Evolutionary conservation across 2,888 invertebrate species (phyloP), one percentile per base, ranked within the genome.

Genomic region (Nemurella pictetii): DNA sequence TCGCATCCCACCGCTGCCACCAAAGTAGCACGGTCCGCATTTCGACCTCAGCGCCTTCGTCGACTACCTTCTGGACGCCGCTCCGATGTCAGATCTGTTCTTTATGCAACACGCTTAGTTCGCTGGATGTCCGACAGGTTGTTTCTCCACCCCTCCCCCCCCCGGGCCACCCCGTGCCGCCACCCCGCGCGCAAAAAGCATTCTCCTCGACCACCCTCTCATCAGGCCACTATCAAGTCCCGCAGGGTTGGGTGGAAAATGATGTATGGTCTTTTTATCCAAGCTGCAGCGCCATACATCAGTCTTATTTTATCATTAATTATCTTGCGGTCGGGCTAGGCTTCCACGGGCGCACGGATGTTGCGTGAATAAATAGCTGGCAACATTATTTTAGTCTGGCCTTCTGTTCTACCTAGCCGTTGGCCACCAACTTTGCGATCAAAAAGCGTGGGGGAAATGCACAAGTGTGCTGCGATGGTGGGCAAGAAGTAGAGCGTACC

Each of bases 201-300:
- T 25, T 25, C 74, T 25, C 74, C n/a, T n/a, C 26, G 28, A 0
- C 75, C 75, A 75, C 75, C 75, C 75, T 28, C 75, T 75, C 75
- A 75, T 75, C 75, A 75, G 28, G 26, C 28, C 26, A 26, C 75
- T 28, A 75, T 75, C 75, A 75, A 75, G 75, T 75, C 75, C 75
- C 75, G 26, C 27, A 75, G 75, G 28, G 26, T 9, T 75, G 75
- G 20, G 9, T 55, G 55, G 55, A 55, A 73, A 75, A 75, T 75
- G 75, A 75, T 75, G 75, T 75, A 75, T 75, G 75, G 28, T 75
- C 75, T 75, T 75, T 75, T 75, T 75, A 75, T 75, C 75, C 75
- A 27, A 4, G 28, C 27, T 27, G 75, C 28, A 75, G 12, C 75
- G 20, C 75, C 28, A 75, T 75, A 75, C 75, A 75, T 75, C 75